Base-by-base conservation (phyloP, 2,888 invertebrate genomes). In the Noctua comes region DNA sequence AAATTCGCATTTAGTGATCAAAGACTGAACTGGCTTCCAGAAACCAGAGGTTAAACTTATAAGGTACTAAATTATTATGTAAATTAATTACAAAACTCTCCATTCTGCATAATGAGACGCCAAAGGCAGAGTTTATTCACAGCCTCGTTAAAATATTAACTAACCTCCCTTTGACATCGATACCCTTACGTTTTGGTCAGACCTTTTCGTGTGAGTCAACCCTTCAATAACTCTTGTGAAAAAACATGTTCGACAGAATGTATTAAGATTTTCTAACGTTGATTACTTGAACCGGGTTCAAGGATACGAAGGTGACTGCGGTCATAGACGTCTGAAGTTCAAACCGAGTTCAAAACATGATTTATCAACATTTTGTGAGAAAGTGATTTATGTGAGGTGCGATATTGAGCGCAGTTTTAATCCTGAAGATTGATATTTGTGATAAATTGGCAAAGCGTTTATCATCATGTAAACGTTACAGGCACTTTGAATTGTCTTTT, bases 271-370 rank as follows among this genome's bases (percentile, higher is more conserved):
- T 82, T 75, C 70, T 68, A 70, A 54, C 59, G 73, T 59, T 81
- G 80, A 81, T 89, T 88, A 81, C 71, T 73, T 51, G 48, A 57
- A 74, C 71, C 64, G 51, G 70, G 73, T 84, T 89, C 80, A 89
- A 82, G 77, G 86, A 80, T 82, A 72, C 62, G 1, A 69, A 84
- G 84, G 83, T 89, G 82, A 84, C 86, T 74, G 36, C 72, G 84
- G 86, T 89, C 89, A 57, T 68, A 76, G 80, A 72, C 77, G 31
- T 21, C 62, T 27, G 8, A 40, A 74, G 85, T 84, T 85, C 87
- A 87, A 62, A 31, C 46, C 40, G 81, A 77, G 87, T 85, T 85
- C 87, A 87, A 73, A 73, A 70, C 48, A 31, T 27, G 62, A 79
- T 86, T 87, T 82, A 72, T 79, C 70, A 80, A 77, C 72, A 71